These are phyloP conservation scores for Pelodiscus sinensis DNA, from an alignment of 2,113 vertebrate genomes.

Conservation along the genomic window DNA sequence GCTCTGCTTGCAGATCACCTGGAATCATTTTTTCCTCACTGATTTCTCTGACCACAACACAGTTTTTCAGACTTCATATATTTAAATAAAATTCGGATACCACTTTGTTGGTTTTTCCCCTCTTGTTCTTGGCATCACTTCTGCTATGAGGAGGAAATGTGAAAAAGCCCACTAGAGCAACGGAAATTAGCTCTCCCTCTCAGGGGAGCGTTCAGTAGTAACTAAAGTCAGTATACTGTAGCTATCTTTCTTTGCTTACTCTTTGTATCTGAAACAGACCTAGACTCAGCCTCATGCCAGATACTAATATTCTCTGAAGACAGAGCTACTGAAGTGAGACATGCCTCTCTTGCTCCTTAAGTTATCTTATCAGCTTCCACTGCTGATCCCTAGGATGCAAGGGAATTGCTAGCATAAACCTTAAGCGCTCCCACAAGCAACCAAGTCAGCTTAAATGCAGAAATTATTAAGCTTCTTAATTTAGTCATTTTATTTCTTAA, in stretches of 20 bases:
- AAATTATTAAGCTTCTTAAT: slow-evolving; percentile 83
- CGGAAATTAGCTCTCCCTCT: not conserved
- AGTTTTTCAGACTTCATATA: not conserved
- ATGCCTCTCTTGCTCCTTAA: slow-evolving; percentile 28
- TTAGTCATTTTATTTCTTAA: slow-evolving; percentile 77
- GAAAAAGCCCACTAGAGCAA: not conserved
- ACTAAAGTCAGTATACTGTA: not conserved
- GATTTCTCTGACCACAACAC: not conserved
- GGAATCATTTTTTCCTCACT: not conserved
- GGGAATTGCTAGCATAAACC: slow-evolving; percentile 75
- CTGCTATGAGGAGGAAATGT: not conserved
- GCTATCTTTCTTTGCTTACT: slow-evolving; percentile 32
- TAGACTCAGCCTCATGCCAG: slow-evolving; percentile 24
- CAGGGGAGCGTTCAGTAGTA: not conserved
- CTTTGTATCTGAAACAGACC: slow-evolving; percentile 36
- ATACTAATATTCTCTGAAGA: slow-evolving; percentile 52
- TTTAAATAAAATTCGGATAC: not conserved
- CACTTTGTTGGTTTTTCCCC: not conserved
- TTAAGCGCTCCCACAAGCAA: slow-evolving; percentile 67
- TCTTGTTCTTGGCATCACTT: not conserved
- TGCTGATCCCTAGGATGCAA: slow-evolving; percentile 70
- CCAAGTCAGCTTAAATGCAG: slow-evolving; percentile 72
- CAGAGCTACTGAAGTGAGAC: slow-evolving; percentile 72
- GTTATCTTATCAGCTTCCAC: slow-evolving; percentile 73
- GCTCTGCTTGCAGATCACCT: slow-evolving; percentile 1